Base-by-base conservation (phyloP, 2,888 invertebrate genomes). In the Halictus ligatus region DNA sequence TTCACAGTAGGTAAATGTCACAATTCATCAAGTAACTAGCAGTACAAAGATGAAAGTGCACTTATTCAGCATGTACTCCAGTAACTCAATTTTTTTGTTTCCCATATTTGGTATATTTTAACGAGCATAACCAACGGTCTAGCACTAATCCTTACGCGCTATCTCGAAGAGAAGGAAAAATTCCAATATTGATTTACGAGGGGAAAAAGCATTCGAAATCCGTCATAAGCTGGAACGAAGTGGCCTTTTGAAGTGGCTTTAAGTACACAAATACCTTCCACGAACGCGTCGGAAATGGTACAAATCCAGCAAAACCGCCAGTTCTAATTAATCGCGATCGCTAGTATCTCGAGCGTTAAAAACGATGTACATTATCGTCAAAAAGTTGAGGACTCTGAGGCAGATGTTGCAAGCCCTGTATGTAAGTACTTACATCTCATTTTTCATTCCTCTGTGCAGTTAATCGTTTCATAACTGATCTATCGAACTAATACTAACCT, bases 301-400 rank as follows among this genome's bases (percentile, higher is more conserved):
- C 54, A 73, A 72, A 85, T 85, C 29, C 80, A 43, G 6, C 67
- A 43, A 75, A 82, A 67, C 73, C 69, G 50, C 69, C 64, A n/a
- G 77, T 71, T 73, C 64, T 82, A 83, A 90, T 85, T 89, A 89
- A 90, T 88, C 73, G 80, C 43, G 73, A 86, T 83, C 64, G 40
- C 50, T 69, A 73, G 46, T 60, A 76, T 72, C 67, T 73, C 60
- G 15, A 74, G 25, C 71, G 64, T 18, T 72, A 73, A 48, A 35
- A 54, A 73, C 64, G 48, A 76, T 75, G 58, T 75, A 35, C 71
- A 43, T 43, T 43, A n/a, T n/a, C 2, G 43, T 43, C 40, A 10
- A 21, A 40, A 71, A 71, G 71, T 71, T 43, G 4, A 35, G 12
- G 5, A 4, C 21, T 12, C 18, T 21, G 8, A 43, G 4, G 35